Base-by-base conservation (phyloP, 2,888 invertebrate species). In the Blomia tropicalis region DNA sequence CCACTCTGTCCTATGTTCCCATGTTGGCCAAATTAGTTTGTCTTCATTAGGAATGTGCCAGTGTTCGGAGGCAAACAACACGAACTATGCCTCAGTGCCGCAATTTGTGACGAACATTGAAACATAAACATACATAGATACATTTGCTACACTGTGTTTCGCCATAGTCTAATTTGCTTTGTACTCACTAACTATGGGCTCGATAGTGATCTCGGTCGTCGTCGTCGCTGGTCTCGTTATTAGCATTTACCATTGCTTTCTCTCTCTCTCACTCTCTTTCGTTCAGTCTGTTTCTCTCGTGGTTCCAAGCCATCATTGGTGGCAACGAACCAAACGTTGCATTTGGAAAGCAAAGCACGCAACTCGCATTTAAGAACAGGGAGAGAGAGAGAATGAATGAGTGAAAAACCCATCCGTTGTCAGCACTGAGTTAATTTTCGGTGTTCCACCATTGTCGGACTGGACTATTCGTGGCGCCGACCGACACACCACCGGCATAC, bases 151-250 rank as follows among this genome's bases (percentile, higher is more conserved):
- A 25, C 7, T 27, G 27, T 47, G 51, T 47, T 47, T 47, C n/a
- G 51, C 51, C 51, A n/a, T n/a, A 47, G 51, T 47, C 51, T 47
- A 47, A 47, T 47, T 47, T 47, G 51, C 51, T 47, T 47, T 47
- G 51, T 47, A n/a, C 51, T 47, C 51, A 11, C 51, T n/a, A n/a
- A n/a, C n/a, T n/a, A n/a, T n/a, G n/a, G n/a, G n/a, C n/a, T 47
- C 51, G 51, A 47, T 47, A 47, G 51, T 19, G 51, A 47, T 47
- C 51, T 47, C 7, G 11, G 23, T 47, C n/a, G 51, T n/a, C n/a
- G n/a, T n/a, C n/a, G n/a, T n/a, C n/a, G n/a, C n/a, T n/a, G n/a
- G n/a, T n/a, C n/a, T n/a, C n/a, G 51, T 47, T 47, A 47, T 47
- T 47, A 47, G 51, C 51, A 47, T 47, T 47, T 47, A n/a, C n/a